Evolutionary conservation across 1,140 invertebrate genomes (phyloP).

Genomic region (Pseudomyrmex gracilis): DNA sequence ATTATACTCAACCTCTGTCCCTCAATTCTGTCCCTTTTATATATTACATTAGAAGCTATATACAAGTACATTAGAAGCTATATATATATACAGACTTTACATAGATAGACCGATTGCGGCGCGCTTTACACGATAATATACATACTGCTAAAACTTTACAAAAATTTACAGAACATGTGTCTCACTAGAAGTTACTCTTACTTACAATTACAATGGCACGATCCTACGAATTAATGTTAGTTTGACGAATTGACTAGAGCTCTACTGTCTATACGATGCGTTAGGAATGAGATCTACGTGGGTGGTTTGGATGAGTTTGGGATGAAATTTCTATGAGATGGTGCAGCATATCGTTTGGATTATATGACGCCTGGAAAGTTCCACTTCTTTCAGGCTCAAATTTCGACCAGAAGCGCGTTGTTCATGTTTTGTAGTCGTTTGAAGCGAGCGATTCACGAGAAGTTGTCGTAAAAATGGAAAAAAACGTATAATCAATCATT

Average conservation of each 20-base stretch:
- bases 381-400: too few relatives aligned
- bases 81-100: conserved; percentile 77
- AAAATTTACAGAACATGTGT: conserved; percentile 66
- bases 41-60: neutral
- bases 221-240: conserved; percentile 18
- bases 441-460: too few relatives aligned
- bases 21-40: conserved; percentile 24
- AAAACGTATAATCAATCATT: too few relatives aligned
- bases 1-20: neutral
- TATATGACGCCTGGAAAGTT: too few relatives aligned
- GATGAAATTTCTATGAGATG: too few relatives aligned
- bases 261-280: too few relatives aligned
- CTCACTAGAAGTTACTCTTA: neutral
- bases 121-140: neutral
- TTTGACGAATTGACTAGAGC: neutral
- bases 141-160: conserved; percentile 59
- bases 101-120: conserved; percentile 53
- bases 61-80: conserved; percentile 27
- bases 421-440: too few relatives aligned
- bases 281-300: too few relatives aligned
- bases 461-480: too few relatives aligned
- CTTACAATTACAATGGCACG: conserved; percentile 17
- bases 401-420: too few relatives aligned
- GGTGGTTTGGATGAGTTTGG: too few relatives aligned
- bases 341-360: too few relatives aligned